Evolutionary conservation across 30 jellyfish, hydroid and myxozoan species (phyloP).

Genomic region (Aurelia sp.): DNA sequence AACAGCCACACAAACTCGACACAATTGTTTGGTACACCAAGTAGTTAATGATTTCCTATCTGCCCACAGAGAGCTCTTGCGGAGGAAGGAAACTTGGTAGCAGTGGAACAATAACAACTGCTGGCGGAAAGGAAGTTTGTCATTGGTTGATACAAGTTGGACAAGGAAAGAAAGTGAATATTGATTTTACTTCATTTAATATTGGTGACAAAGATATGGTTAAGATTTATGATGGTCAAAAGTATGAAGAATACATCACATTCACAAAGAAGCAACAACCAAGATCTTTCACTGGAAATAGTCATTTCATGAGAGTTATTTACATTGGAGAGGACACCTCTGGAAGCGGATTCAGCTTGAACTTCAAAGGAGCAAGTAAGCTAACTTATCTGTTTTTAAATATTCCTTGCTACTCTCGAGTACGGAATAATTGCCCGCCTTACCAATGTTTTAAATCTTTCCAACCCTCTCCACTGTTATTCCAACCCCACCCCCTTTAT

Average conservation of each 20-base stretch:
- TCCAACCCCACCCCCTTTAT: too few species aligned
- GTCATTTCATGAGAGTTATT: slow-evolving; percentile 81
- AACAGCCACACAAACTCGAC: too few species aligned
- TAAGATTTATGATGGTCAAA: slow-evolving; percentile 78
- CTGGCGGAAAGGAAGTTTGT: slow-evolving; percentile 67
- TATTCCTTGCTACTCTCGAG: too few species aligned
- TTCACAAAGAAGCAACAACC: slow-evolving; percentile 74
- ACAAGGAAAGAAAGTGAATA: slow-evolving; percentile 85
- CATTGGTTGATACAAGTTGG: slow-evolving; percentile 91
- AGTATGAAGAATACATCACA: slow-evolving; percentile 75
- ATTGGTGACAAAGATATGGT: slow-evolving; percentile 61
- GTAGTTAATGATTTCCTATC: too few species aligned
- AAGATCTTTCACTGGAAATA: slow-evolving; percentile 73
- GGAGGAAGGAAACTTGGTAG: slow-evolving; percentile 40
- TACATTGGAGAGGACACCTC: slow-evolving; percentile 52
- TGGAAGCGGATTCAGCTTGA: slow-evolving; percentile 69
- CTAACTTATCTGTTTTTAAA: not conserved
- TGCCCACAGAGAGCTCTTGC: slow-evolving; percentile 6
- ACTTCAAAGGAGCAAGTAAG: slow-evolving; percentile 80
- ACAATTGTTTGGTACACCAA: too few species aligned
- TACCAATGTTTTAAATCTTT: too few species aligned
- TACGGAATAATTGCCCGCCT: too few species aligned
- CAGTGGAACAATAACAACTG: slow-evolving; percentile 56
- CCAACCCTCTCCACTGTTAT: too few species aligned
- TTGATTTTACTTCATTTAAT: slow-evolving; percentile 50